Percentiles rank a stretch among this genome's conserved stretches.
These are phyloP conservation scores for Semibalanus balanoides DNA, from an alignment of 1,140 invertebrate species.

Conservation along the genomic window DNA sequence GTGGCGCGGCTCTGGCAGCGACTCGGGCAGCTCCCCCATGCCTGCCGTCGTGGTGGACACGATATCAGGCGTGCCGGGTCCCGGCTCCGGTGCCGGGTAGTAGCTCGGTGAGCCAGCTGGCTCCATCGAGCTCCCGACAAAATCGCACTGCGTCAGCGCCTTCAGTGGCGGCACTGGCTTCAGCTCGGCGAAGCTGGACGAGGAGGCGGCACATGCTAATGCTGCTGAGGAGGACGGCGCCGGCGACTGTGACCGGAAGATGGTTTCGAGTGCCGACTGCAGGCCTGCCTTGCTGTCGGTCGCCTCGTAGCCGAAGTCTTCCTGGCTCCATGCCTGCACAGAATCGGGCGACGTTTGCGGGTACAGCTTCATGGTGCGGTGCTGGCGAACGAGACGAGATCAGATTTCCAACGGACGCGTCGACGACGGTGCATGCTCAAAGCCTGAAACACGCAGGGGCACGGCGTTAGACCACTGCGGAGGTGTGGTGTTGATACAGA, in stretches of 20 bases:
- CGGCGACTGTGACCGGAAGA: slow-evolving; percentile 1
- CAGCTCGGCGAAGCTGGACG: slow-evolving; percentile 52
- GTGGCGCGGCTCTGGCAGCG: no score
- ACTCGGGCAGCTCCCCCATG: slow-evolving; percentile 26
- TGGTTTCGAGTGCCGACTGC: background rate
- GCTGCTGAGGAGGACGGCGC: slow-evolving; percentile 11
- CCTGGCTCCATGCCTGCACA: slow-evolving; percentile 22
- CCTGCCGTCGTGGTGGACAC: slow-evolving; percentile 29
- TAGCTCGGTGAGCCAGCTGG: slow-evolving; percentile 20
- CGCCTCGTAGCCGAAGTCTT: slow-evolving; percentile 10
- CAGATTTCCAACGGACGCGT: background rate
- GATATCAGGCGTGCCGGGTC: slow-evolving; percentile 37
- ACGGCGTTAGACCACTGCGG: no score
- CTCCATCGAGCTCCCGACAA: slow-evolving; percentile 27
- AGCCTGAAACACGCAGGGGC: slow-evolving; percentile 1
- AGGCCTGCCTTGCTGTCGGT: background rate
- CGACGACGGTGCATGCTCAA: slow-evolving; percentile 1
- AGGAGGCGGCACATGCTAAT: slow-evolving; percentile 30
- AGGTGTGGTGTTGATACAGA: no score
- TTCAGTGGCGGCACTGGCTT: slow-evolving; percentile 72
- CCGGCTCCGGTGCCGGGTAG: slow-evolving; percentile 36
- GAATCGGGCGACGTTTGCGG: slow-evolving; percentile 21
- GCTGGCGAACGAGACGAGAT: background rate
- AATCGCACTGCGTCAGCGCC: slow-evolving; percentile 43
- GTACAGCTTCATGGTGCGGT: slow-evolving; percentile 20